A percentile compares a stretch with the other conserved stretches of the same genome.
Conservation (phyloP, 2,888 invertebrate genomes). For the Seira ritae region DNA sequence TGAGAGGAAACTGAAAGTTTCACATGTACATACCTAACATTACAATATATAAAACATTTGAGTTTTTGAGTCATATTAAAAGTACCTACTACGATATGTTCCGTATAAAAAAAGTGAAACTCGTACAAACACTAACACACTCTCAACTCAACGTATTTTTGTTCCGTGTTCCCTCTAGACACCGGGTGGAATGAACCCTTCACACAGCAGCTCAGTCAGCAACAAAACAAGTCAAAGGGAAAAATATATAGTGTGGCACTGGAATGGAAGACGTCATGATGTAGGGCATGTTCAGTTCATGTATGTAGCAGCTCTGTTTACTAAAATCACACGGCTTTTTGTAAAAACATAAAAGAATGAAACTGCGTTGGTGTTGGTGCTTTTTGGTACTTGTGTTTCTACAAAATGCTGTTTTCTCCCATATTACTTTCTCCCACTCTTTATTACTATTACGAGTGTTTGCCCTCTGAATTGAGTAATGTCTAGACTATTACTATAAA, state of each 20-base stretch:
- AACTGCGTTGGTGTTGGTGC: too few relatives aligned
- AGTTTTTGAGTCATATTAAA: neutral
- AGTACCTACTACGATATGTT: neutral
- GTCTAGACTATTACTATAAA: neutral
- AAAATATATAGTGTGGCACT: constrained; percentile 10
- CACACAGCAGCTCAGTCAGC: neutral
- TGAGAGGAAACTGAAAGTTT: neutral
- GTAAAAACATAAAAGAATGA: neutral
- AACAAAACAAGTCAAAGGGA: constrained; percentile 7
- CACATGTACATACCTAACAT: neutral
- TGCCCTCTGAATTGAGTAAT: neutral
- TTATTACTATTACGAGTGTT: neutral
- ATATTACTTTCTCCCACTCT: too few relatives aligned
- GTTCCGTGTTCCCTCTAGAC: neutral
- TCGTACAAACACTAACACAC: neutral
- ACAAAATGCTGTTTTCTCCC: too few relatives aligned
- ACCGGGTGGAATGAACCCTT: constrained; percentile 59
- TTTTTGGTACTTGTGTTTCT: too few relatives aligned
- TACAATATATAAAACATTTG: too few relatives aligned
- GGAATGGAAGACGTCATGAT: neutral
- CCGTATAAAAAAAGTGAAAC: neutral
- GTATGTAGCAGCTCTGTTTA: constrained; percentile 2
- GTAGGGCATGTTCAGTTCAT: constrained; percentile 8
- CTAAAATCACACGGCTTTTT: neutral
- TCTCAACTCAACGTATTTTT: neutral